phyloP scores from a whole-genome alignment of 2,113 vertebrate genomes.

The Labeo rohita region DNA sequence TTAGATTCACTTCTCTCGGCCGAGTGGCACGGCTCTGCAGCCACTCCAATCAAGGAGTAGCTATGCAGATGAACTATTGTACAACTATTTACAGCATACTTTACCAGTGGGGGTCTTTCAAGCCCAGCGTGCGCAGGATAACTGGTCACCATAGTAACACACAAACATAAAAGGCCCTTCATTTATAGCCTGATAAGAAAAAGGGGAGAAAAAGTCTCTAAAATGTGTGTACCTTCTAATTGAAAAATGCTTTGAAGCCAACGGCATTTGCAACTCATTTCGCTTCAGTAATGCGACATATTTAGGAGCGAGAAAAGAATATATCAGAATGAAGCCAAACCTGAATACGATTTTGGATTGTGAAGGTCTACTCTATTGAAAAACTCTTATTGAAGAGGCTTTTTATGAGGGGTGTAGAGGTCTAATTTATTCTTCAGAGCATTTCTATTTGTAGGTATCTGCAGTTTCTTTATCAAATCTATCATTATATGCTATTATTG shows the following conservation, averaged over 20 bases:
- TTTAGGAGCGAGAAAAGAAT: neutral
- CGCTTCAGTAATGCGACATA: neutral
- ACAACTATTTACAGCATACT: slow-evolving; percentile 44
- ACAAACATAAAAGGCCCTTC: neutral
- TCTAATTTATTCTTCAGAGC: neutral
- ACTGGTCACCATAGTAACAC: slow-evolving; percentile 61
- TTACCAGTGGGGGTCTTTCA: slow-evolving; percentile 23
- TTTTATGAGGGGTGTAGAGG: neutral
- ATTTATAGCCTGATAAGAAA: slow-evolving; percentile 11
- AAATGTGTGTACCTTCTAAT: slow-evolving; percentile 3
- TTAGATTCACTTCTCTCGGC: neutral
- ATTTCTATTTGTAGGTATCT: neutral
- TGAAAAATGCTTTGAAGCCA: slow-evolving; percentile 2
- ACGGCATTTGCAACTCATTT: neutral
- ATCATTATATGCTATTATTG: neutral
- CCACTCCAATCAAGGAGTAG: slow-evolving; percentile 36
- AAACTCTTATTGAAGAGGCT: neutral
- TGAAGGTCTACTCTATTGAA: neutral
- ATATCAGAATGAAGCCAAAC: neutral
- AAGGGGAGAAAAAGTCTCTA: neutral
- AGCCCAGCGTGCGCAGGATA: slow-evolving; percentile 60
- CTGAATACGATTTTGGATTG: neutral
- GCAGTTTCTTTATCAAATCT: neutral
- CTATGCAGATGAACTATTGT: slow-evolving; percentile 43
- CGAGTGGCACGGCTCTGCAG: neutral